Evolutionary conservation across 2,113 vertebrate species (phyloP), one percentile per base, ranked within the genome.

Genomic region (Canis aureus): DNA sequence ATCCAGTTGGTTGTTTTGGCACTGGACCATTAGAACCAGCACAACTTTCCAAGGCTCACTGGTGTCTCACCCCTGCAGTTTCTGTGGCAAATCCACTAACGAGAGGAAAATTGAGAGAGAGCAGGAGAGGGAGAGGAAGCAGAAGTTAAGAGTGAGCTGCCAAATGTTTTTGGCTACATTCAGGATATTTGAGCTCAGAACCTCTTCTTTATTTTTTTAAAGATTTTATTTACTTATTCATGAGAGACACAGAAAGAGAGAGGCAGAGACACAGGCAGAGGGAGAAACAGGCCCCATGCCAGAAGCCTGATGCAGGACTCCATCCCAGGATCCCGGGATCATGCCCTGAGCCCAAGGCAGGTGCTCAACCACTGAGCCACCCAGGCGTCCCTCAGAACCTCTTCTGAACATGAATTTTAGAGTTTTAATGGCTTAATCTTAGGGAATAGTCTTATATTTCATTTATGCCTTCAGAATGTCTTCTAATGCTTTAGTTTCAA

Each of bases 391-490:
- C 4, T 96, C 55, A 11, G 82, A 97, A 55, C 69, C 9, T 23
- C 19, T 27, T 87, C 94, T 82, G 92, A 57, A 83, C 38, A 94
- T 43, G 7, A 43, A 74, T 67, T 76, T 87, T 55, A 43, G 59
- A 82, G 35, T 74, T 92, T 62, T 90, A 94, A 87, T 94, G 69
- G 10, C 93, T 94, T 94, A 74, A 64, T 95, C 29, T 81, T 85
- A 94, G 79, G 73, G 73, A 82, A 38, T 29, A 73, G 15, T 57
- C 60, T 96, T 69, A 76, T 86, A 66, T 22, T 94, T 57, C 16
- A 29, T 83, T 94, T 87, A 53, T 71, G 84, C 35, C 27, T n/a
- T 81, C 89, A 67, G 49, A 92, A 78, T 92, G 13, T 43, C 10
- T 78, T 81, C 22, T 76, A 89, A 78, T 94, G 20, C 23, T 11